phyloP scores from a whole-genome alignment of 2,113 vertebrate species.

The Melanostigma gelatinosum region DNA sequence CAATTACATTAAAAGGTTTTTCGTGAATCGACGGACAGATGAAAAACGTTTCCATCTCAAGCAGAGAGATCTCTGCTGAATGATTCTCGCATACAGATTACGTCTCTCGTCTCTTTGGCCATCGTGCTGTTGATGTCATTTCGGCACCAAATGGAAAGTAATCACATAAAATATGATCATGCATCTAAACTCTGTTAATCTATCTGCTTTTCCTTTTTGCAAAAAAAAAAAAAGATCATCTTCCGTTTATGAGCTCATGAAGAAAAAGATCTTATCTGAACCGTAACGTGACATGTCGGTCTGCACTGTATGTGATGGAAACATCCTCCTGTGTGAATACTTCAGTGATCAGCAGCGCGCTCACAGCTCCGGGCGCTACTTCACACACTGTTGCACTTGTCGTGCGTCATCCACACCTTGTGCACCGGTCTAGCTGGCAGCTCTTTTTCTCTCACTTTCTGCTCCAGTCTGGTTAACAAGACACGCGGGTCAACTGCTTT shows the following conservation, averaged over 20 bases:
- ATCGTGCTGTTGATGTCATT: conserved; percentile 28
- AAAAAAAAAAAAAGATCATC: not conserved
- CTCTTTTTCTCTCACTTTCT: conserved; percentile 43
- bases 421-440: conserved; percentile 38
- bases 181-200: not conserved
- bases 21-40: not conserved
- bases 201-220: conserved; percentile 20
- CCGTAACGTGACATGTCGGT: conserved; percentile 5
- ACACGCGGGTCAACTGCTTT: conserved; percentile 49
- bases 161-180: conserved; percentile 1
- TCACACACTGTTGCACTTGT: conserved; percentile 59
- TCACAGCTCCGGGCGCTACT: conserved; percentile 48
- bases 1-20: conserved; percentile 7
- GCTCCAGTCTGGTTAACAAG: conserved; percentile 64
- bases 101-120: conserved; percentile 38
- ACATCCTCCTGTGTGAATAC: conserved; percentile 34
- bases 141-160: conserved; percentile 33
- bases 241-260: conserved; percentile 1
- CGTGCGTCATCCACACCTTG: conserved; percentile 62
- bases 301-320: conserved; percentile 21
- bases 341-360: conserved; percentile 40
- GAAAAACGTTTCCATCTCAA: not conserved
- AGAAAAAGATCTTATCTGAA: not conserved
- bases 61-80: conserved; percentile 5
- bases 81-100: conserved; percentile 57